Evolutionary conservation across 1,140 invertebrate species (phyloP).

Genomic region (Lanistes nyassanus): DNA sequence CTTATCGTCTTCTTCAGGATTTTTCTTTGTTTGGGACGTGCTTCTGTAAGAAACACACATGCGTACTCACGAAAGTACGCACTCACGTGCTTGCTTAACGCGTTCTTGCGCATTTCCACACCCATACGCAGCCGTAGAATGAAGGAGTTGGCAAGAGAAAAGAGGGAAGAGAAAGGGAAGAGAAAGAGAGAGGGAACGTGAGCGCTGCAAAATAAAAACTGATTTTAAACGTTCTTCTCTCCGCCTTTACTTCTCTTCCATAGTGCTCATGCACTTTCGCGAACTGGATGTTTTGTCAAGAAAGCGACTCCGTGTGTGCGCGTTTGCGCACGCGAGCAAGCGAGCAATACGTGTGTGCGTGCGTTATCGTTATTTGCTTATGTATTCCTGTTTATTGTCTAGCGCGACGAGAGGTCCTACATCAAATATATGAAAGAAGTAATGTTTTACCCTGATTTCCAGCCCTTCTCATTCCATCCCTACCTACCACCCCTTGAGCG

Average conservation of each 20-base stretch:
- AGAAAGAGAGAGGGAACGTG: slow-evolving; percentile 4
- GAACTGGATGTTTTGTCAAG: no score
- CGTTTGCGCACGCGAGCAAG: not conserved
- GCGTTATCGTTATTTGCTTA: no score
- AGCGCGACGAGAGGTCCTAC: no score
- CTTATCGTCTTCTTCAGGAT: not conserved
- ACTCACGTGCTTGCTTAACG: not conserved
- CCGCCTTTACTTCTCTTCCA: no score
- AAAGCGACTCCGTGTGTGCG: not conserved
- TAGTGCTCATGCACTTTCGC: no score
- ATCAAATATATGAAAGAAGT: no score
- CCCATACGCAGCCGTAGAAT: not conserved
- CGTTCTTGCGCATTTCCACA: not conserved
- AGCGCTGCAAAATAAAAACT: no score
- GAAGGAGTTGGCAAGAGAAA: not conserved
- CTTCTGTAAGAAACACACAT: slow-evolving; percentile 1
- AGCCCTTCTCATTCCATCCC: no score
- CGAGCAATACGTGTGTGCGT: not conserved
- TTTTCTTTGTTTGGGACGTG: not conserved
- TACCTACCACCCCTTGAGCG: no score
- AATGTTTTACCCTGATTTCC: no score
- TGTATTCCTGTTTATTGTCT: no score
- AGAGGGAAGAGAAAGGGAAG: not conserved
- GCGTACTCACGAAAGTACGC: not conserved
- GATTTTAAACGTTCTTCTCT: no score